These are phyloP conservation scores for Archips crataeganus DNA, from an alignment of 2,888 invertebrate species.

Conservation along the genomic window DNA sequence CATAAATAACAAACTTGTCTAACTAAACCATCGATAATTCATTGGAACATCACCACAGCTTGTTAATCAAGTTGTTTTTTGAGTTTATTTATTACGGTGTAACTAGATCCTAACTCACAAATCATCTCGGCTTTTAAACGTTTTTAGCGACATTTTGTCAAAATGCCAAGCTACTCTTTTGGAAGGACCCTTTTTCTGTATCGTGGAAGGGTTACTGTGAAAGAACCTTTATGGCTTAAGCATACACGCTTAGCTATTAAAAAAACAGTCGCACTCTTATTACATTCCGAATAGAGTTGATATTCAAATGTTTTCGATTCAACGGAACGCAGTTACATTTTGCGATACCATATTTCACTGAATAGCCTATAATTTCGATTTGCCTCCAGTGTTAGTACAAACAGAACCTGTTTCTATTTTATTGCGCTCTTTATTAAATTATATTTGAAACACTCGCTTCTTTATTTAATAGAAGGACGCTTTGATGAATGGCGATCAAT, in stretches of 20 bases:
- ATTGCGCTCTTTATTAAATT: conserved; percentile 53
- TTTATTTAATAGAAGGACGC: conserved; percentile 42
- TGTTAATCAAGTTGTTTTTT: conserved; percentile 66
- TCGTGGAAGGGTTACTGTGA: conserved; percentile 58
- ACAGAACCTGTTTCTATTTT: conserved; percentile 60
- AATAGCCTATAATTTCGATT: conserved; percentile 64
- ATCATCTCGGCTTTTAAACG: conserved; percentile 66
- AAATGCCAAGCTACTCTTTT: conserved; percentile 50
- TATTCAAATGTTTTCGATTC: background rate
- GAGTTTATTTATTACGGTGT: conserved; percentile 76
- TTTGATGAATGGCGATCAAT: conserved; percentile 25
- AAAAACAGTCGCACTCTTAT: background rate
- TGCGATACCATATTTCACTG: conserved; percentile 52
- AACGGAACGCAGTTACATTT: background rate
- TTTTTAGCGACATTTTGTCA: conserved; percentile 69
- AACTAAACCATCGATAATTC: conserved; percentile 67
- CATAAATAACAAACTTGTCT: conserved; percentile 44
- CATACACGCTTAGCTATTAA: conserved; percentile 2
- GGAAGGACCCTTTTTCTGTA: conserved; percentile 51
- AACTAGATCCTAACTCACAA: conserved; percentile 73
- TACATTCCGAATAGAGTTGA: background rate
- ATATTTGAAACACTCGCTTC: conserved; percentile 47
- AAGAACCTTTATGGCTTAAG: conserved; percentile 51
- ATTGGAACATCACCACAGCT: conserved; percentile 68
- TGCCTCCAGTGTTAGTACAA: conserved; percentile 53